phyloP scores from a whole-genome alignment of 35 echinoderm and acorn worm genomes.

The Diadema setosum region DNA sequence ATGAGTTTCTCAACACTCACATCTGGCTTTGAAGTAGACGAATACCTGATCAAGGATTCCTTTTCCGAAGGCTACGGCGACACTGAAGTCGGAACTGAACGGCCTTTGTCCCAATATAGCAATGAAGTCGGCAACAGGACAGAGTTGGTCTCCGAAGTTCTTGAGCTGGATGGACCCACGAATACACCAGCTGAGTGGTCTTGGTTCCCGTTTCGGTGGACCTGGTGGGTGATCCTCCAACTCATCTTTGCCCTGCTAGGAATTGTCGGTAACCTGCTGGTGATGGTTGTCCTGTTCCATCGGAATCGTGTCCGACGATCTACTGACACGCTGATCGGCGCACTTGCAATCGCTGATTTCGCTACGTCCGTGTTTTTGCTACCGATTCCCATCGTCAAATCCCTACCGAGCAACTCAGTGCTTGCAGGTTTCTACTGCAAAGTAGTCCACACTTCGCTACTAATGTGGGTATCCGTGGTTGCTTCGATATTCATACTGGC shows the following conservation, averaged over 20 bases:
- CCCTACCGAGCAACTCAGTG: not conserved
- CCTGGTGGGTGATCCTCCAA: slow-evolving; percentile 1
- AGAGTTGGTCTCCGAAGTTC: too few relatives aligned
- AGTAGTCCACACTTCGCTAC: slow-evolving; percentile 11
- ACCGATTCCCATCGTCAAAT: slow-evolving; percentile 1
- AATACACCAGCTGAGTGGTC: too few relatives aligned
- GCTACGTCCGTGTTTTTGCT: slow-evolving; percentile 42
- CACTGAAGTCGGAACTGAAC: too few relatives aligned
- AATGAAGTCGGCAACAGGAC: too few relatives aligned
- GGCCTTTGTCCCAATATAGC: too few relatives aligned
- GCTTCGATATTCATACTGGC: slow-evolving; percentile 69
- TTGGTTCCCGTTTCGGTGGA: not conserved
- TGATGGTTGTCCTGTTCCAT: not conserved
- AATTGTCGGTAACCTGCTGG: slow-evolving; percentile 42
- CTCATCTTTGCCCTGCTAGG: slow-evolving; percentile 23
- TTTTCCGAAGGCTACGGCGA: too few relatives aligned
- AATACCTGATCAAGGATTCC: too few relatives aligned
- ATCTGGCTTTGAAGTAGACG: too few relatives aligned
- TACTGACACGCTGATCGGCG: slow-evolving; percentile 56
- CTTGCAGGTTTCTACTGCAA: slow-evolving; percentile 51
- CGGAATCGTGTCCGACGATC: not conserved
- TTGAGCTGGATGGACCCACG: too few relatives aligned
- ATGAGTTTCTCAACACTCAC: too few relatives aligned
- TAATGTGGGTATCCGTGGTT: slow-evolving; percentile 79
- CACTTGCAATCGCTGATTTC: slow-evolving; percentile 69